These are phyloP conservation scores for Bhutanitis thaidina DNA, from an alignment of 2,888 invertebrate species.

Conservation along the genomic window DNA sequence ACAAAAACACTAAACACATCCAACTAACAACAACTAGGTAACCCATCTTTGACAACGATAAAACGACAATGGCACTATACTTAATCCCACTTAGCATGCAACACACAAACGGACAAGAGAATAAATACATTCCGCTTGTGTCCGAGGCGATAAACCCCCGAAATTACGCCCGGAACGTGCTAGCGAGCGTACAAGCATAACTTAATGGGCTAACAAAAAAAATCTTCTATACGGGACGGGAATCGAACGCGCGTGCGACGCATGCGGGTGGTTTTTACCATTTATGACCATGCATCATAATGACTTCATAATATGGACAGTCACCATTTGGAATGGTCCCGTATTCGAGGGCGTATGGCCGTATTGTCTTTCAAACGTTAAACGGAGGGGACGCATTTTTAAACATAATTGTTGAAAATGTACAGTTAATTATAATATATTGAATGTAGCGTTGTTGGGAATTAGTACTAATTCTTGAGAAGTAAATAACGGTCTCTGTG, in stretches of 20 bases:
- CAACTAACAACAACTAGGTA: not conserved
- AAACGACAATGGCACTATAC: slow-evolving; percentile 9
- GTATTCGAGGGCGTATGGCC: slow-evolving; percentile 12
- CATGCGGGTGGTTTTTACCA: slow-evolving; percentile 36
- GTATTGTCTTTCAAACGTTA: slow-evolving; percentile 7
- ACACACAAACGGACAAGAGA: slow-evolving; percentile 16
- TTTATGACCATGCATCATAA: slow-evolving; percentile 38
- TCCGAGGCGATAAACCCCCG: slow-evolving; percentile 38
- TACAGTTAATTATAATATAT: slow-evolving; percentile 12
- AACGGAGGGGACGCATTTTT: not conserved
- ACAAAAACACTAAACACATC: not conserved
- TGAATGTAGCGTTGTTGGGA: not conserved
- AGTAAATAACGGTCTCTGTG: too few species aligned
- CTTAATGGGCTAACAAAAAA: slow-evolving; percentile 20
- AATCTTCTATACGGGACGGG: slow-evolving; percentile 21
- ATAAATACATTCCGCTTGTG: slow-evolving; percentile 32
- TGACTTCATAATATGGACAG: slow-evolving; percentile 62
- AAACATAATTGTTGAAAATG: slow-evolving; percentile 10
- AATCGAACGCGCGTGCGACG: slow-evolving; percentile 29
- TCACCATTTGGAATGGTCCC: slow-evolving; percentile 29
- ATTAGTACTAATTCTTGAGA: not conserved
- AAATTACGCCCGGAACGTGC: slow-evolving; percentile 19
- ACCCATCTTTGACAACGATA: slow-evolving; percentile 2
- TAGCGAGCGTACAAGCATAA: slow-evolving; percentile 17
- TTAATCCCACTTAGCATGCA: slow-evolving; percentile 28